Conservation (phyloP, 2,113 vertebrate genomes). For the Microcebus jonahi region DNA sequence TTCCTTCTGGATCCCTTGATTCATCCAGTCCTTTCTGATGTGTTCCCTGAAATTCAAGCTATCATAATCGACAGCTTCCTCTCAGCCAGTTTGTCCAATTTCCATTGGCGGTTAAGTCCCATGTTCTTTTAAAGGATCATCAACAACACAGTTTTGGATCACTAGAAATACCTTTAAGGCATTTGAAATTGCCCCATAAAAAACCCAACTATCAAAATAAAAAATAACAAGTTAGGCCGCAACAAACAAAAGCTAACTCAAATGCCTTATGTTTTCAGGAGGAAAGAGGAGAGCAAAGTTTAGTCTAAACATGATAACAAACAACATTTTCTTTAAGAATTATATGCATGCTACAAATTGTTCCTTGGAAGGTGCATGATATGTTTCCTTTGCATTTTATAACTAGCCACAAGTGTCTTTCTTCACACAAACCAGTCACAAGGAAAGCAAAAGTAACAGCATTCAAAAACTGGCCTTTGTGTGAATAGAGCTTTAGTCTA, state of each 20-base stretch:
- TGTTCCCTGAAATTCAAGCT: neutral
- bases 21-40: neutral
- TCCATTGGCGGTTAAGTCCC: neutral
- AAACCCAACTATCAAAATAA: neutral
- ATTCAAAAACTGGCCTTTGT: constrained; percentile 52
- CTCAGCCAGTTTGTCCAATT: neutral
- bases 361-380: neutral
- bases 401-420: neutral
- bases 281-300: neutral
- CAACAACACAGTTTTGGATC: neutral
- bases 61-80: neutral
- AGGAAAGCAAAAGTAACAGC: constrained; percentile 39
- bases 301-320: neutral
- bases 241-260: neutral
- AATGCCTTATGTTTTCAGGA: neutral
- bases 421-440: neutral
- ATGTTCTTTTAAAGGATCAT: neutral
- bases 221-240: neutral
- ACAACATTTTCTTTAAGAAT: constrained; percentile 3
- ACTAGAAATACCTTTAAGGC: neutral
- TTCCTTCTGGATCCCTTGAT: neutral
- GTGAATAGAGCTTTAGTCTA: constrained; percentile 20
- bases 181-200: neutral
- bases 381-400: neutral
- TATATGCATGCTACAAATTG: neutral